Evolutionary conservation across 2,113 vertebrate genomes (phyloP).

Genomic region (Irena cyanogastra): DNA sequence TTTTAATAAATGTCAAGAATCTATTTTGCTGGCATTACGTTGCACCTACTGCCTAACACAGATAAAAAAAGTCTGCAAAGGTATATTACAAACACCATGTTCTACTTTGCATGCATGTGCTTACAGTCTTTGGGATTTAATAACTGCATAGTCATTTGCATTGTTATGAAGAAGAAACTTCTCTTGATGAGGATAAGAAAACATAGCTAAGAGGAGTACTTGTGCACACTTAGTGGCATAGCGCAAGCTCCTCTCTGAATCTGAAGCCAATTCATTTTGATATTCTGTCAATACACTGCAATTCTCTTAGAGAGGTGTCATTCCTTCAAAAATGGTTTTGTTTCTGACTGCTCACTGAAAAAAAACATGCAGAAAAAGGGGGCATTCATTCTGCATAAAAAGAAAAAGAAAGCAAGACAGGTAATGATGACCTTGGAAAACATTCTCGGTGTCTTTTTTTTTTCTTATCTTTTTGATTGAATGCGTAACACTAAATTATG

Average conservation of each 20-base stretch:
- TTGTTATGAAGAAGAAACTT: neutral
- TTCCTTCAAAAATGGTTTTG: neutral
- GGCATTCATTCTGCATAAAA: neutral
- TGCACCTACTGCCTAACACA: neutral
- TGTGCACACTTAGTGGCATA: rapidly evolving
- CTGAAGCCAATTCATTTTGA: neutral
- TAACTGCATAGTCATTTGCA: neutral
- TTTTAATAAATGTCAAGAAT: neutral
- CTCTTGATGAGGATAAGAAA: neutral
- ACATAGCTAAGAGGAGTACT: neutral
- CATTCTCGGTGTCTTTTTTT: neutral
- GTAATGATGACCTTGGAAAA: neutral
- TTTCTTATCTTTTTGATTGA: neutral
- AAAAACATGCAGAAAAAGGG: neutral
- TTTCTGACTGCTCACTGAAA: neutral
- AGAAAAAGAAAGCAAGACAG: neutral
- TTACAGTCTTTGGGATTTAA: neutral
- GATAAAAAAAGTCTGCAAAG: neutral
- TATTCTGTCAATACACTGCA: neutral
- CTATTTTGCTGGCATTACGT: neutral
- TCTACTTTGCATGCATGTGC: neutral
- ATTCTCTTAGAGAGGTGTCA: neutral
- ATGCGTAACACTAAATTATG: neutral
- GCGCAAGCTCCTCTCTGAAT: neutral
- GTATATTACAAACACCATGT: neutral